These are phyloP conservation scores for Hemistola chrysoprasaria DNA, from an alignment of 2,888 invertebrate genomes.

Conservation along the genomic window DNA sequence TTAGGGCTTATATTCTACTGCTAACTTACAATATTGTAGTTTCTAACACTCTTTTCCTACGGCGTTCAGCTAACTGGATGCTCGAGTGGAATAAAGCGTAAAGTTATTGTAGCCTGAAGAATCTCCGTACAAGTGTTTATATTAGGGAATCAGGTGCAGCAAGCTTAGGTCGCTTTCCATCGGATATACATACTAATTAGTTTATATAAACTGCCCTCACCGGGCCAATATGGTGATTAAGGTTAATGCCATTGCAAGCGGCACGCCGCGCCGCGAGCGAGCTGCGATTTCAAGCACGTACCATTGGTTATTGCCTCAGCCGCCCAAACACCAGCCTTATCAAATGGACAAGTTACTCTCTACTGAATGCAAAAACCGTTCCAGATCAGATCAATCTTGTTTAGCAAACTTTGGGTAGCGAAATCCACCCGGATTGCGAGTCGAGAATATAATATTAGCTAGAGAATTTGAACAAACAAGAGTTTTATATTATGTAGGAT, in stretches of 20 bases:
- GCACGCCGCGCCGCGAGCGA: conserved; percentile 32
- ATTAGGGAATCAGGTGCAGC: conserved; percentile 7
- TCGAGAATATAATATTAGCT: conserved; percentile 30
- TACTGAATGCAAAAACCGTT: conserved; percentile 20
- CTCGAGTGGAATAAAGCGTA: no score
- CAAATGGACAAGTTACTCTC: conserved; percentile 31
- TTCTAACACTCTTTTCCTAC: no score
- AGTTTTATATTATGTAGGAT: conserved; percentile 14
- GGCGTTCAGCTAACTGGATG: no score
- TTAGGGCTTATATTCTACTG: no score
- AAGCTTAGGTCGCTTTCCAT: no score
- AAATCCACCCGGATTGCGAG: conserved; percentile 15
- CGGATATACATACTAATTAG: conserved; percentile 50
- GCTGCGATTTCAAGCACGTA: conserved; percentile 42
- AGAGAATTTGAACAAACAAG: conserved; percentile 35
- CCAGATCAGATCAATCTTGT: conserved; percentile 17
- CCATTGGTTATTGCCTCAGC: conserved; percentile 38
- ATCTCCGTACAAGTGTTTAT: no score
- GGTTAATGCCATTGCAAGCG: conserved; percentile 61
- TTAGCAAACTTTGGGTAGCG: conserved; percentile 20
- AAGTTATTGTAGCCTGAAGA: no score
- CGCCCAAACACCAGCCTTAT: conserved; percentile 27
- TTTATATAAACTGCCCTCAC: conserved; percentile 53
- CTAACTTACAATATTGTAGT: no score
- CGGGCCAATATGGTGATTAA: conserved; percentile 64